A percentile compares a stretch with the other conserved stretches of the same genome.
These are phyloP conservation scores for Trachymyrmex septentrionalis DNA, from an alignment of 1,140 invertebrate genomes.

Conservation along the genomic window DNA sequence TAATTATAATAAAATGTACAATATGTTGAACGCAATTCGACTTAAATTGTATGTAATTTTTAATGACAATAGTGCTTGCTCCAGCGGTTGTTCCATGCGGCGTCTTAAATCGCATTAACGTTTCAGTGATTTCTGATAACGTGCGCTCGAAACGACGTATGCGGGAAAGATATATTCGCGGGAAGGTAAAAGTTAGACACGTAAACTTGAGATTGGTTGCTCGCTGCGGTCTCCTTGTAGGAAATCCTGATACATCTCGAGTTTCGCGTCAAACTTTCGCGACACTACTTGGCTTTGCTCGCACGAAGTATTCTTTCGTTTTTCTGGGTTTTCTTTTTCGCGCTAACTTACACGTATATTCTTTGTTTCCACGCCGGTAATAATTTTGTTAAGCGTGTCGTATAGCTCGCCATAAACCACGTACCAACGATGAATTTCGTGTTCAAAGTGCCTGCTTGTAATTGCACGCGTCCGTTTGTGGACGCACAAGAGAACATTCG, in stretches of 20 bases:
- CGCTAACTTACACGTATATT: neutral
- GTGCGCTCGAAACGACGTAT: neutral
- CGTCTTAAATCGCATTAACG: slow-evolving; percentile 24
- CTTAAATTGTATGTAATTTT: neutral
- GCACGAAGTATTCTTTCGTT: slow-evolving; percentile 7
- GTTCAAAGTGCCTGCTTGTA: slow-evolving; percentile 66
- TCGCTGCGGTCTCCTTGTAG: slow-evolving; percentile 62
- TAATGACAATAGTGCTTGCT: neutral
- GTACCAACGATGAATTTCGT: slow-evolving; percentile 62
- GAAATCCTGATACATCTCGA: slow-evolving; percentile 70
- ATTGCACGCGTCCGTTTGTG: slow-evolving; percentile 62
- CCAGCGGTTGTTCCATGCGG: neutral
- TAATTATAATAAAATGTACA: neutral
- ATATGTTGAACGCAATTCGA: neutral
- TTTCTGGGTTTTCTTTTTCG: slow-evolving; percentile 27
- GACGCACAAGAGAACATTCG: slow-evolving; percentile 17
- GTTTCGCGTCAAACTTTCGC: slow-evolving; percentile 69
- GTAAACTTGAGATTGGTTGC: slow-evolving; percentile 78
- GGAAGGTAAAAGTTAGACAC: slow-evolving; percentile 71
- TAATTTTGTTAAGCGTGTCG: slow-evolving; percentile 47
- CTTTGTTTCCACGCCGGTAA: slow-evolving; percentile 5
- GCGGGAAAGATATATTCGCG: slow-evolving; percentile 35
- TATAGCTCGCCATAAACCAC: slow-evolving; percentile 47
- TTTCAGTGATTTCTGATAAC: slow-evolving; percentile 48
- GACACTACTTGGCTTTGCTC: slow-evolving; percentile 8